Conservation (phyloP, 2,888 invertebrate genomes). For the Leucophenga maculata region DNA sequence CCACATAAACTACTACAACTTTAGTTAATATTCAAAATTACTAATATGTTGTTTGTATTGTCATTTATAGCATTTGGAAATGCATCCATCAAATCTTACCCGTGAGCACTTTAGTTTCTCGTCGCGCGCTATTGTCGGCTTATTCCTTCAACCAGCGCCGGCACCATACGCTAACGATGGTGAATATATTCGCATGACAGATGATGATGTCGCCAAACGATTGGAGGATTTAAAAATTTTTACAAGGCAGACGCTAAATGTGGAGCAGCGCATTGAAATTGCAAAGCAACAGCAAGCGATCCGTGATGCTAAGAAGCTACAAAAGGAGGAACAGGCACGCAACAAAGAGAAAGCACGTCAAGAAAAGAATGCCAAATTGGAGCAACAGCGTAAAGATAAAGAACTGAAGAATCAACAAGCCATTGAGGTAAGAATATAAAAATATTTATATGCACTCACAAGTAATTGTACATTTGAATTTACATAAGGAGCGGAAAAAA, state of each 20-base stretch:
- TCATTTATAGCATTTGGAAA: conserved; percentile 81
- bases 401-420: conserved; percentile 88
- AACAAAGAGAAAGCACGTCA: conserved; percentile 74
- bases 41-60: conserved; percentile 27
- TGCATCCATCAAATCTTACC: conserved; percentile 79
- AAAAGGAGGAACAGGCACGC: conserved; percentile 77
- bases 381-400: conserved; percentile 85
- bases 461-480: not conserved
- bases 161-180: conserved; percentile 77
- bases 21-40: not conserved
- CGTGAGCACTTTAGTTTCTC: conserved; percentile 95
- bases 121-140: conserved; percentile 89
- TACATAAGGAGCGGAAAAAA: conserved; percentile 84
- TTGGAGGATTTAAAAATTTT: conserved; percentile 80
- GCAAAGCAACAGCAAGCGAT: conserved; percentile 82
- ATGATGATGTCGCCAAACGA: conserved; percentile 85
- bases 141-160: conserved; percentile 86
- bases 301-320: conserved; percentile 82
- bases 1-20: not conserved
- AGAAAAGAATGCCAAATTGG: conserved; percentile 87
- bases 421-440: conserved; percentile 80
- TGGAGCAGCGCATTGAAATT: conserved; percentile 84
- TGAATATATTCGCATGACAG: conserved; percentile 84
- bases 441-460: not conserved
- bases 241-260: conserved; percentile 78